A percentile compares a stretch with the other conserved stretches of the same genome.
These are phyloP conservation scores for Ceratosolen fusciceps DNA, from an alignment of 1,140 invertebrate species.

Conservation along the genomic window DNA sequence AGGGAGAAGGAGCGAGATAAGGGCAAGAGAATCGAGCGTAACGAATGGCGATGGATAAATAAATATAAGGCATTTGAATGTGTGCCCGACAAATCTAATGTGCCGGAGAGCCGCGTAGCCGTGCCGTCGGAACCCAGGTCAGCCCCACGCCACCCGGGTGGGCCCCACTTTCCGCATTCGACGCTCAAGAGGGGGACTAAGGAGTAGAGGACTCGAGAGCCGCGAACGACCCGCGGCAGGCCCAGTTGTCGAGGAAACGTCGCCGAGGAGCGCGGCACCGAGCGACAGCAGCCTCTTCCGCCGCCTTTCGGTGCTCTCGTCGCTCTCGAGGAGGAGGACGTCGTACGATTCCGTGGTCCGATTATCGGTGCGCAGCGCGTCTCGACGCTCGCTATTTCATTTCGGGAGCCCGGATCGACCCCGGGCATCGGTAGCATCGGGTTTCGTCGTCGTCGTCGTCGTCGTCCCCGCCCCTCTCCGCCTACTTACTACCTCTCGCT, in stretches of 20 bases:
- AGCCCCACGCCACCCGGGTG: background rate
- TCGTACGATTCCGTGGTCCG: background rate
- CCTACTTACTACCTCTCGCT: too few relatives aligned
- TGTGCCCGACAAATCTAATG: background rate
- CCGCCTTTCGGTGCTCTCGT: background rate
- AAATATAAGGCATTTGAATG: too few relatives aligned
- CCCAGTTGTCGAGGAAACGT: constrained; percentile 44
- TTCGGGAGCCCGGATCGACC: background rate
- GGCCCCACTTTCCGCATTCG: constrained; percentile 34
- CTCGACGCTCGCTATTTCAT: background rate
- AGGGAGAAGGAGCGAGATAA: too few relatives aligned
- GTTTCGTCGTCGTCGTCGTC: too few relatives aligned
- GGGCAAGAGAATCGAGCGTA: too few relatives aligned
- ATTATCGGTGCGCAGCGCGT: background rate
- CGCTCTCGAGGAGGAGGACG: background rate
- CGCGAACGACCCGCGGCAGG: background rate
- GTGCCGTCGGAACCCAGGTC: background rate
- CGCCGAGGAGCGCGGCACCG: constrained; percentile 24
- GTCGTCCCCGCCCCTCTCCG: too few relatives aligned
- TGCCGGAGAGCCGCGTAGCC: background rate
- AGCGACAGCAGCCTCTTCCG: background rate
- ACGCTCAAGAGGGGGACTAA: background rate
- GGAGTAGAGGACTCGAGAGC: background rate
- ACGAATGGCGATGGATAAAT: too few relatives aligned
- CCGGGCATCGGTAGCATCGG: background rate